Evolutionary conservation across 2,888 invertebrate species (phyloP).

Genomic region (Pollenia angustigena): DNA sequence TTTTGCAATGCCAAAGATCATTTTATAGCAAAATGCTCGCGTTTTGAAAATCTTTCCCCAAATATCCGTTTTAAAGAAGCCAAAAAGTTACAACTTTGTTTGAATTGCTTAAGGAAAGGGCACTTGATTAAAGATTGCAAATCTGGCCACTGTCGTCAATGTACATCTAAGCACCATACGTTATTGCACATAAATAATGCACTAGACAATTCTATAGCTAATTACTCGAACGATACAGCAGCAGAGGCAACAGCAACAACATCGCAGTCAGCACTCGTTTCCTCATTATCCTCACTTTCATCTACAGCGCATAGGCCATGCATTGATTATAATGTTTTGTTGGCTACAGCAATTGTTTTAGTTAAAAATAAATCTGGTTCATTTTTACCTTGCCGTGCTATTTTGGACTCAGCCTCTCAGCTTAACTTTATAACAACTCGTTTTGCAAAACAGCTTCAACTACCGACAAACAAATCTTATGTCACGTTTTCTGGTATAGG

Average conservation of each 20-base stretch:
- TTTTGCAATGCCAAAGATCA: slow-evolving; percentile 29
- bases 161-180: slow-evolving; percentile 46
- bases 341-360: slow-evolving; percentile 55
- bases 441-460: slow-evolving; percentile 46
- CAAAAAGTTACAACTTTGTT: slow-evolving; percentile 44
- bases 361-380: slow-evolving; percentile 66
- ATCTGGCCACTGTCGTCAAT: slow-evolving; percentile 37
- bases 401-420: slow-evolving; percentile 47
- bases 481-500: slow-evolving; percentile 63
- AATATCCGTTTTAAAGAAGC: slow-evolving; percentile 43
- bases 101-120: slow-evolving; percentile 61
- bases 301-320: not conserved
- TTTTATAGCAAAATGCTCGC: slow-evolving; percentile 29
- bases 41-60: slow-evolving; percentile 41
- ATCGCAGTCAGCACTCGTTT: not conserved
- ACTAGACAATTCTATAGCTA: not conserved
- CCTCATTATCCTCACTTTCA: not conserved
- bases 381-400: slow-evolving; percentile 38
- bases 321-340: slow-evolving; percentile 12
- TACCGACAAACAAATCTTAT: slow-evolving; percentile 24
- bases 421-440: slow-evolving; percentile 37
- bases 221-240: not conserved
- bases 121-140: slow-evolving; percentile 44
- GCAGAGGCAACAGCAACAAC: not conserved
- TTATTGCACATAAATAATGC: slow-evolving; percentile 25